Base-by-base conservation (phyloP, 2,113 vertebrate genomes). In the Cryptomyrus ogoouensis region DNA sequence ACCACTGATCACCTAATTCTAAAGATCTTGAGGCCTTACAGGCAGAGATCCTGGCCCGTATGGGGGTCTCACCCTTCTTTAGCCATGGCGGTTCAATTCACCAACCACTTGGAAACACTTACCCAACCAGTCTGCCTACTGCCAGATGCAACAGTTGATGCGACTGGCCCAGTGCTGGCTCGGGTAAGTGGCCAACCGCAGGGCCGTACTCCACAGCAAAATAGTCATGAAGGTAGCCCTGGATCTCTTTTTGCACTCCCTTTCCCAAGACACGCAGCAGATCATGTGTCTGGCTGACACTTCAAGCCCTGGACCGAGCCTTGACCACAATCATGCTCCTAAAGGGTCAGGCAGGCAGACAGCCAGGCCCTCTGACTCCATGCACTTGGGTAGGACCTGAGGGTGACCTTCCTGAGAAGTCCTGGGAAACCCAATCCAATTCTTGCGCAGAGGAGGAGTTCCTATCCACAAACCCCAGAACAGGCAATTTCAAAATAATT, bases 401-500 rank as follows among this genome's bases (percentile, higher is more conserved):
- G 58, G 24, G 58, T 27, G 58, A 62, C 24, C 58, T 62, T 62
- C 58, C 58, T n/a, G 58, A 58, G 24, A n/a, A 62, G 58, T 62
- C 24, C 58, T 49, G 46, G 42, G 27, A 56, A 24, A 9, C 86
- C 50, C 86, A 86, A 13, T 10, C 84, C 21, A 15, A 15, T 31
- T 39, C 10, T 21, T 24, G 7, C 31, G 17, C 85, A 88, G 17
- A 21, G 17, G 19, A 7, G 17, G 1, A 44, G 83, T 21, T 77
- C 46, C 27, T 27, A 90, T 46, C 92, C 52, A 93, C 87, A 92
- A 42, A 91, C 31, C 46, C 7, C 89, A 49, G 89, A 27, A 77
- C 87, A 83, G 50, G 21, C 39, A 80, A 21, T 56, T 50, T 50
- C 12, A 50, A 50, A 50, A 50, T 13, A 50, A 13, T 50, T 50